phyloP scores from a whole-genome alignment of 1,140 invertebrate species.

The Ooceraea biroi region DNA sequence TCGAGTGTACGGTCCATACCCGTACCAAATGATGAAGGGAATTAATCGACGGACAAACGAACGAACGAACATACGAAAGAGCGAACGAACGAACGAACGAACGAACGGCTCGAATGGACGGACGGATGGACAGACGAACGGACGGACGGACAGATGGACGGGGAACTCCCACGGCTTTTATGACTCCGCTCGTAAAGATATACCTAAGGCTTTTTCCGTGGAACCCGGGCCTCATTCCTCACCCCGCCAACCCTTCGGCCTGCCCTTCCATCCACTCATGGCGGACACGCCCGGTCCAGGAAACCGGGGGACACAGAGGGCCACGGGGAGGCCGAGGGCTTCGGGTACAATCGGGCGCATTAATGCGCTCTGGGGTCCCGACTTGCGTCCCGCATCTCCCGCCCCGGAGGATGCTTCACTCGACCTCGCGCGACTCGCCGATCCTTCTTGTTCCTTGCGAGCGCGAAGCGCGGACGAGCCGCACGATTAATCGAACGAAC shows the following conservation, averaged over 20 bases:
- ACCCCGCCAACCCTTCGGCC: conserved; percentile 23
- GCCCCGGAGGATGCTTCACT: too few species aligned
- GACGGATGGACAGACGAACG: conserved; percentile 51
- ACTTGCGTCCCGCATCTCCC: too few species aligned
- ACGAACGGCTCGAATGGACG: neutral
- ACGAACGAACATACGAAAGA: conserved; percentile 17
- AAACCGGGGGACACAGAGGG: conserved; percentile 62
- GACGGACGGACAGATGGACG: conserved; percentile 50
- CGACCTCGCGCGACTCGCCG: too few species aligned
- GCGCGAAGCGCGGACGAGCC: too few species aligned
- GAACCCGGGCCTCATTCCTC: conserved; percentile 64
- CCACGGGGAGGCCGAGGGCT: neutral
- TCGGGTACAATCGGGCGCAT: too few species aligned
- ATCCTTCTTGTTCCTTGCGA: too few species aligned
- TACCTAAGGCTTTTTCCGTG: conserved; percentile 75
- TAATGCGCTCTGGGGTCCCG: too few species aligned
- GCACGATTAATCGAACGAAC: too few species aligned
- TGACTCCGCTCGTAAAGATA: conserved; percentile 75
- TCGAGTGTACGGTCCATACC: conserved; percentile 69
- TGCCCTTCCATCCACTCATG: conserved; percentile 38
- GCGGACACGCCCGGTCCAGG: conserved; percentile 65
- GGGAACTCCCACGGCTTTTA: conserved; percentile 77
- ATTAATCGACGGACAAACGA: conserved; percentile 73
- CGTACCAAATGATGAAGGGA: conserved; percentile 59
- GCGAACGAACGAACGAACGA: conserved; percentile 57